Base-by-base conservation (phyloP, 1,140 invertebrate species). In the Carcinoscorpius rotundicauda region DNA sequence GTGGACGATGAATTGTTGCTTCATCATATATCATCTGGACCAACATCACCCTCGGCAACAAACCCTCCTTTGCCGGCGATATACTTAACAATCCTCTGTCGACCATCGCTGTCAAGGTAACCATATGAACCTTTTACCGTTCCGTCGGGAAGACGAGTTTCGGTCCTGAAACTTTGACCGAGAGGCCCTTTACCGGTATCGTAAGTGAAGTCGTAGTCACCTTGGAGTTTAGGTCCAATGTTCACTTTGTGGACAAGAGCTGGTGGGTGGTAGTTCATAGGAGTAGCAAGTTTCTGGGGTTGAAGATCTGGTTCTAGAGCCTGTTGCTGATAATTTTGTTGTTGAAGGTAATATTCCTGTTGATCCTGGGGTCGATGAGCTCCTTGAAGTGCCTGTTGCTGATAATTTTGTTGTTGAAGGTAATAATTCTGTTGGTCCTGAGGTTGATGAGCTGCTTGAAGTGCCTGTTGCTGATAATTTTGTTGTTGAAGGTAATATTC, bases 31-130 rank as follows among this genome's bases (percentile, higher is more conserved):
- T 29, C 68, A 50, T 52, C 58, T 49, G 69, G 63, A 29, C 62
- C 71, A 51, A 61, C 53, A 61, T 80, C 79, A 49, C 76, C 78
- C 69, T 81, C 73, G 29, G 79, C 80, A 72, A 79, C 79, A 72
- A 84, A 85, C 3, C 84, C 84, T 56, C 83, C 80, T 73, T 85
- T 84, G 11, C 84, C 84, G 4, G 84, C 84, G 4, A 80, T 78
- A 69, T 85, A 86, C 71, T 83, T 84, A 4, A 85, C 79, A 10
- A 82, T 82, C 64, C 82, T 82, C n/a, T 73, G 68, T 5, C 68
- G 58, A 10, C 82, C 82, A 69, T 82, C 76, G 6, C 80, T 78
- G 11, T 79, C 81, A 4, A 78, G 70, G 73, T 82, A 83, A 50
- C 83, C 82, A 71, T 85, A 85, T 5, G 80, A 81, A 3, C 85